These are phyloP conservation scores for Habroteleia sp. DNA, from an alignment of 2,888 invertebrate genomes.

Conservation along the genomic window DNA sequence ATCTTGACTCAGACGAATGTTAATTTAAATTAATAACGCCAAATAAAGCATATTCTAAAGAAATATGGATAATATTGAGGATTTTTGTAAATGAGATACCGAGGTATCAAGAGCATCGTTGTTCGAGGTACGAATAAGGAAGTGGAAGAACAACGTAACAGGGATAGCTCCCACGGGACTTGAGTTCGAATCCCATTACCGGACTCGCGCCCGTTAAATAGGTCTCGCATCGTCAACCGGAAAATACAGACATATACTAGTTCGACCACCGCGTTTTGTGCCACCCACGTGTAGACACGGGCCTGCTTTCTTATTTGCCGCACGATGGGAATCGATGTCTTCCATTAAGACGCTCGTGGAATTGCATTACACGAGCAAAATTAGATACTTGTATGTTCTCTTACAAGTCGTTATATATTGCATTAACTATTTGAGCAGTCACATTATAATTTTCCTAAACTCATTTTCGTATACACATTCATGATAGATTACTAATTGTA, in stretches of 20 bases:
- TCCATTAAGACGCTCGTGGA: conserved; percentile 72
- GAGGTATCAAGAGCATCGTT: conserved; percentile 52
- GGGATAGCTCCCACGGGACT: conserved; percentile 79
- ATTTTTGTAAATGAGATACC: conserved; percentile 34
- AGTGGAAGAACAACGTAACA: conserved; percentile 72
- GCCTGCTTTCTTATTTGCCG: conserved; percentile 72
- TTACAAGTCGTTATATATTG: conserved; percentile 18
- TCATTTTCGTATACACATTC: no score
- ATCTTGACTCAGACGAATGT: conserved; percentile 23
- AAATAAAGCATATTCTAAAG: conserved; percentile 23
- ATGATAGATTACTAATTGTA: no score
- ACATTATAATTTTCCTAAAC: background rate
- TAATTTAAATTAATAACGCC: conserved; percentile 34
- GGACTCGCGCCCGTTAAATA: conserved; percentile 81
- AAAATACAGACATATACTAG: conserved; percentile 77
- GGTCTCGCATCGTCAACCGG: conserved; percentile 81
- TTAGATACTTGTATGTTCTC: conserved; percentile 68
- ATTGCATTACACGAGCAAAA: conserved; percentile 71
- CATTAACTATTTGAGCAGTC: conserved; percentile 2
- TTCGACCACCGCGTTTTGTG: conserved; percentile 63
- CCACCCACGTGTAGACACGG: conserved; percentile 66
- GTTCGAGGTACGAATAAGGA: conserved; percentile 67
- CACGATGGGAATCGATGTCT: conserved; percentile 78
- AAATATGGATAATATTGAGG: conserved; percentile 49
- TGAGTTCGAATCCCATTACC: conserved; percentile 81